These are phyloP conservation scores for Isichthys henryi DNA, from an alignment of 2,113 vertebrate species.

Conservation along the genomic window DNA sequence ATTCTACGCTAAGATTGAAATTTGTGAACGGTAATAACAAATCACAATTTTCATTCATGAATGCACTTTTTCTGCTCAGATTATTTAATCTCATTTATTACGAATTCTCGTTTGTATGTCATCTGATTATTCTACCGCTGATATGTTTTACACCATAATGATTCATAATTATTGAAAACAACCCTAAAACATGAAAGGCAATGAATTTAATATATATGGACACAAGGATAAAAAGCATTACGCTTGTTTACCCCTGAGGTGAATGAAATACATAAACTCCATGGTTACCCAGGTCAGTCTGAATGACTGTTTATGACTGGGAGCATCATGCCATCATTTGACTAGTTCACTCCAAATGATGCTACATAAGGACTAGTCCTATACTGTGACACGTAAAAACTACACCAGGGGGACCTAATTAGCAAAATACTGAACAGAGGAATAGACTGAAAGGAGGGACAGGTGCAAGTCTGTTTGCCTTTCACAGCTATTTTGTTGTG, in stretches of 20 bases:
- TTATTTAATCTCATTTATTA: background rate
- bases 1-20: background rate
- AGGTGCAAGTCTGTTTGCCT: background rate
- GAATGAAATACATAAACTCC: background rate
- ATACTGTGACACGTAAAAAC: background rate
- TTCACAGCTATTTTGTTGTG: background rate
- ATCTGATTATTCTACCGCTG: background rate
- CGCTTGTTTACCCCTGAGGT: background rate
- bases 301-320: background rate
- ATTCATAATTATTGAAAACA: background rate
- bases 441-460: background rate
- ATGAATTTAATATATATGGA: background rate
- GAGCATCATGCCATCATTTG: background rate
- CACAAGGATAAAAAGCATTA: background rate
- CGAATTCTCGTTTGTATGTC: background rate
- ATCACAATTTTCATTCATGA: background rate
- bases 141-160: background rate
- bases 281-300: background rate
- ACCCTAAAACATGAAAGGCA: background rate
- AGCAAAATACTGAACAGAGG: background rate
- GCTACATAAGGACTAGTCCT: background rate
- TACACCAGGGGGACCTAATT: background rate
- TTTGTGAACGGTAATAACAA: too few species aligned
- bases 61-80: background rate
- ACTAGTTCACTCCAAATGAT: background rate